These are phyloP conservation scores for Brachionus manjavacas DNA, from an alignment of 1,140 invertebrate species.

Conservation along the genomic window DNA sequence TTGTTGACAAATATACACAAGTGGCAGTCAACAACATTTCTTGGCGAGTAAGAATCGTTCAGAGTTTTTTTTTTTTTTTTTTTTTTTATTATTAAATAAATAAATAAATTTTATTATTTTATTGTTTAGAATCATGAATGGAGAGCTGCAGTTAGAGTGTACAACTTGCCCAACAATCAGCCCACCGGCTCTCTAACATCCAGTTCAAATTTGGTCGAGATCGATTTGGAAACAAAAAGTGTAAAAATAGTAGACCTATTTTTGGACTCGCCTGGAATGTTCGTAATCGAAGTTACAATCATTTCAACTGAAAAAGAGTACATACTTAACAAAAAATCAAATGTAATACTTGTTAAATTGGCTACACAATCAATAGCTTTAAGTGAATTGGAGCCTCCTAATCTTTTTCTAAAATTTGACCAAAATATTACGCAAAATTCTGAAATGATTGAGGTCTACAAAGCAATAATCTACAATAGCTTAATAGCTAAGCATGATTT, in stretches of 20 bases:
- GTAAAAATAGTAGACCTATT: not conserved
- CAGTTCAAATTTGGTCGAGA: not conserved
- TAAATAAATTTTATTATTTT: too few species aligned
- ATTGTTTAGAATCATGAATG: not conserved
- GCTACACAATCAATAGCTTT: not conserved
- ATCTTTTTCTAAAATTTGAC: not conserved
- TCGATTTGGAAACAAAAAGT: not conserved
- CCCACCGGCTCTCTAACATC: not conserved
- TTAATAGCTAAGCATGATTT: slow-evolving; percentile 1
- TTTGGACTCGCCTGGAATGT: not conserved
- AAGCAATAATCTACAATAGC: not conserved
- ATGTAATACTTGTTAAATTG: not conserved
- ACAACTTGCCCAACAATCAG: not conserved
- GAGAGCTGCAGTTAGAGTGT: not conserved
- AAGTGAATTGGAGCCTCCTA: not conserved
- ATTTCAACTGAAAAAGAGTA: not conserved
- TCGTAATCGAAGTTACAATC: not conserved
- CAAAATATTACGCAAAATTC: not conserved
- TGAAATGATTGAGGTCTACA: not conserved
- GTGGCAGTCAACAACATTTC: not conserved
- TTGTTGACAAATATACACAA: not conserved
- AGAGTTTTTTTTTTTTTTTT: too few species aligned
- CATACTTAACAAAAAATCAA: not conserved
- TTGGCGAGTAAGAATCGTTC: not conserved
- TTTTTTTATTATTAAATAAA: too few species aligned